Evolutionary conservation across 2,797 vertebrate species (phyloP).

Genomic region (Pterois miles): DNA sequence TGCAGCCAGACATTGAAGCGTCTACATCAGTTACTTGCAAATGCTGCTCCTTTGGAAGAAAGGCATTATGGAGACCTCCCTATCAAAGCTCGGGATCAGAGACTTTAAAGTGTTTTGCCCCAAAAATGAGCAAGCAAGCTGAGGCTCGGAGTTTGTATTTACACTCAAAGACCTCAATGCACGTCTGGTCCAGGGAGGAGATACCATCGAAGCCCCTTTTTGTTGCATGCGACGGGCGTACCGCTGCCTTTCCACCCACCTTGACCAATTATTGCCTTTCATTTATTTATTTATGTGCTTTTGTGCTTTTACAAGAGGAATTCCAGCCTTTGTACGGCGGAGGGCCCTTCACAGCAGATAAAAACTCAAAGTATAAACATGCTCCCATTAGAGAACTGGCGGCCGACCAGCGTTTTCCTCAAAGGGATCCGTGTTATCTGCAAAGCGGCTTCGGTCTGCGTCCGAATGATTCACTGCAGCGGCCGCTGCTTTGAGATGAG

Average conservation of each 20-base stretch:
- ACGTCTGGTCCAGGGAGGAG: slow-evolving; percentile 37
- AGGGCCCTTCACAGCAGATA: slow-evolving; percentile 70
- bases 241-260: slow-evolving; percentile 46
- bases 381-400: slow-evolving; percentile 79
- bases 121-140: slow-evolving; percentile 39
- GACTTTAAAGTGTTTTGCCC: slow-evolving; percentile 54
- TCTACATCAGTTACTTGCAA: slow-evolving; percentile 80
- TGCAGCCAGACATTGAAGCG: slow-evolving; percentile 72
- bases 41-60: slow-evolving; percentile 44
- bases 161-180: slow-evolving; percentile 34
- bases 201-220: slow-evolving; percentile 55
- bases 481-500: slow-evolving; percentile 67
- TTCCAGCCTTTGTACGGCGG: slow-evolving; percentile 58
- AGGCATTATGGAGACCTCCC: slow-evolving; percentile 39
- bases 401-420: slow-evolving; percentile 69
- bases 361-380: slow-evolving; percentile 79
- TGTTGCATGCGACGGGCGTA: slow-evolving; percentile 27
- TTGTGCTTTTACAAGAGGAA: slow-evolving; percentile 57
- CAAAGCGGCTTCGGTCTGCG: slow-evolving; percentile 39
- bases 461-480: slow-evolving; percentile 69
- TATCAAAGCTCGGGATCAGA: slow-evolving; percentile 73
- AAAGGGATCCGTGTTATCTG: slow-evolving; percentile 78
- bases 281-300: slow-evolving; percentile 58
- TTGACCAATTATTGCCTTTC: slow-evolving; percentile 49
- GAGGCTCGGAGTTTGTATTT: slow-evolving; percentile 30